Conservation (phyloP, 1,140 invertebrate species). For the Papilio helenus region DNA sequence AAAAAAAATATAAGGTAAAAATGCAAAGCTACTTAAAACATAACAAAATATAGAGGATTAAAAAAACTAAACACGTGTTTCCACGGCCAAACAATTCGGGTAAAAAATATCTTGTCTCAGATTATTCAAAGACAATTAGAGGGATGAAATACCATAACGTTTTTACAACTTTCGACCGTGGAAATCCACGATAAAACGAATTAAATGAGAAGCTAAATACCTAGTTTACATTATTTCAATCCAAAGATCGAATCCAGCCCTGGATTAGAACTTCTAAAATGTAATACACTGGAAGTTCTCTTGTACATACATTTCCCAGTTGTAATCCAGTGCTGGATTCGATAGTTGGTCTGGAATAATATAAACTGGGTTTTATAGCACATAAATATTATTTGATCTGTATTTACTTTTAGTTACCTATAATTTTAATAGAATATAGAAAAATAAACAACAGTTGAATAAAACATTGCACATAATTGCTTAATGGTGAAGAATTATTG, state of each 20-base stretch:
- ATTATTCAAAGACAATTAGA: background rate
- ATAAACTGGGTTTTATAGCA: background rate
- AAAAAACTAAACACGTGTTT: slow-evolving; percentile 38
- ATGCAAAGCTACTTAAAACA: slow-evolving; percentile 45
- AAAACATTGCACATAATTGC: slow-evolving; percentile 72
- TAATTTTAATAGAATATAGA: slow-evolving; percentile 71
- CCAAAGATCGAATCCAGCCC: no score
- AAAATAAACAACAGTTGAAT: slow-evolving; percentile 74
- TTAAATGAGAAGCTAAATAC: slow-evolving; percentile 28
- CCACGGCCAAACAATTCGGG: background rate
- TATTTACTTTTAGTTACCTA: slow-evolving; percentile 58
- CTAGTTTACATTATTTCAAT: no score
- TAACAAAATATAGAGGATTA: slow-evolving; percentile 44
- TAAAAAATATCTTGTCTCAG: background rate
- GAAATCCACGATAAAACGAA: slow-evolving; percentile 40
- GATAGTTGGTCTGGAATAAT: no score
- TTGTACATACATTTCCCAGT: no score
- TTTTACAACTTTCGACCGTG: background rate
- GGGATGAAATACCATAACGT: no score
- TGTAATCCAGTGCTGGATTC: no score
- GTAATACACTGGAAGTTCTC: no score
- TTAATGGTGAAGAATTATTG: slow-evolving; percentile 54
- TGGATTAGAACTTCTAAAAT: no score
- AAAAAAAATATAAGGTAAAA: slow-evolving; percentile 48
- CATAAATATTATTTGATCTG: slow-evolving; percentile 45